Evolutionary conservation across 35 echinoderm and acorn worm species (phyloP), one percentile per base, ranked within the genome.

Genomic region (Stichopus chloronotus): DNA sequence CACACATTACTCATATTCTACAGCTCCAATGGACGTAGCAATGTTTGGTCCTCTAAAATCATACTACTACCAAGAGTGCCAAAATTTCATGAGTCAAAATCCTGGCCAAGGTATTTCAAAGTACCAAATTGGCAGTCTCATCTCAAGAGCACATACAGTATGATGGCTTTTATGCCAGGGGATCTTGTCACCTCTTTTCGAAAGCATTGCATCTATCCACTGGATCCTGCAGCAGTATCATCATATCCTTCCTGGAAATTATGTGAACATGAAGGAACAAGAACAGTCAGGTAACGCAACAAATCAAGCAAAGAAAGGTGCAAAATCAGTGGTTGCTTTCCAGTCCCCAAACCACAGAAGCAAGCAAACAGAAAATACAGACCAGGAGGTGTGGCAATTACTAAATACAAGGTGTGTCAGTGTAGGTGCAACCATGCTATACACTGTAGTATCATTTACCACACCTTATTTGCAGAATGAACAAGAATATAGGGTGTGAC

Each of bases 21-120:
- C 76, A 78, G 76, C 76, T n/a, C n/a, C 76, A 9, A 78, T 78
- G 76, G 76, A 78, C 52, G 76, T 78, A 4, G 21, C 76, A 6
- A 78, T 78, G 76, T 22, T 78, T 78, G 76, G 19, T 25, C 21
- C n/a, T 22, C 11, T 22, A 78, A 78, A 78, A 23, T 25, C 76
- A 78, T 78, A 25, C 52, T 78, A 78, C 76, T 43, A 78, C 19
- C 76, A 78, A 43, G 76, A 78, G 52, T 78, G 76, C 52, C 76
- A 78, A 78, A 78, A 2, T 4, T 78, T 78, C 17, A 78, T 78
- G 76, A 22, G 19, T 9, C 21, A 78, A 78, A 78, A 78, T 78
- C 65, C 65, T 71, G 65, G 65, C 11, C 11, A 71, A 71, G 65
- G 11, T 4, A 23, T 78, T 21, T 14, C 76, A 24, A 9, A 19